Evolutionary conservation across 30 jellyfish, hydroid and myxozoan species (phyloP), one percentile per base, ranked within the genome.

Genomic region (Clytia hemisphaerica): DNA sequence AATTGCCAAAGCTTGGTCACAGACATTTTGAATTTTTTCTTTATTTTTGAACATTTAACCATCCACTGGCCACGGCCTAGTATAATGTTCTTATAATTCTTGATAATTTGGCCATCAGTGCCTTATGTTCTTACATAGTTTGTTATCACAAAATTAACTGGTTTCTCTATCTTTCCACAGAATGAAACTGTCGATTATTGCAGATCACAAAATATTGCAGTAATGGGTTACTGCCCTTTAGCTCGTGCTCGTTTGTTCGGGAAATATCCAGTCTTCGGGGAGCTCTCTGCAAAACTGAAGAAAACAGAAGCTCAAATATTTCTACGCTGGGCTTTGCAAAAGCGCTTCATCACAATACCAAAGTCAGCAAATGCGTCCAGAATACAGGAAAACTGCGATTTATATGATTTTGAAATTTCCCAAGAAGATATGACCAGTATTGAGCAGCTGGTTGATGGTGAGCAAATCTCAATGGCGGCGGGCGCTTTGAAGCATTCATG

Each of bases 221-320:
- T 88, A 68, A 88, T 88, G 97, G 97, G 86, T 40, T 88, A 71
- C 36, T 88, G 97, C 44, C 97, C 97, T n/a, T 73, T 88, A 21
- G 97, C 94, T 45, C 48, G 97, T 47, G 83, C 93, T 58, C 75
- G 45, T 3, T 40, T 54, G 63, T 88, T 88, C 63, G 77, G 50
- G 16, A 76, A 62, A n/a, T n/a, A n/a, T n/a, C n/a, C n/a, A n/a
- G 65, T 71, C 1, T 64, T 79, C 31, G 38, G 10, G 25, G 78
- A 79, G 58, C 73, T 85, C 12, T 55, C 93, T n/a, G 30, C 53
- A 44, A 88, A 68, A 67, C 57, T 48, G 59, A 40, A 64, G 45
- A 88, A 88, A 45, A 74, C 93, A 29, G 50, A 79, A 50, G 94
- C 94, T 2, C 97, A 88, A 54, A 53, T 88, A 7, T 45, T 80